These are phyloP conservation scores for Malacoraja senta DNA, from an alignment of 2,797 vertebrate species.

Conservation along the genomic window DNA sequence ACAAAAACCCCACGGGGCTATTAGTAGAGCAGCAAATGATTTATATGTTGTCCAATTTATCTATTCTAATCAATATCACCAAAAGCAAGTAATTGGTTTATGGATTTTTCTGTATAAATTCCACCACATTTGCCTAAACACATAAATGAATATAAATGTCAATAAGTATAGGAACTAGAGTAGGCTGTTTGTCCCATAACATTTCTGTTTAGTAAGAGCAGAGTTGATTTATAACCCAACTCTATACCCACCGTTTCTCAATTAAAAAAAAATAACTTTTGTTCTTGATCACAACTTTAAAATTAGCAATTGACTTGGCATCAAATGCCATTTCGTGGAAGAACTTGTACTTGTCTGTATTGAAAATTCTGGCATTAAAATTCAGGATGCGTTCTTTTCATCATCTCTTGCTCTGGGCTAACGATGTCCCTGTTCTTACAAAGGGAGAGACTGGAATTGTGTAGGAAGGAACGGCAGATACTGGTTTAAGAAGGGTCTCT, in stretches of 20 bases:
- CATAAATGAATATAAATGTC: background rate
- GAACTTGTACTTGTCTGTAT: too few relatives aligned
- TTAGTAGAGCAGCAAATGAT: background rate
- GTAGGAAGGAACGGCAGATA: too few relatives aligned
- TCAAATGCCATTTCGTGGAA: too few relatives aligned
- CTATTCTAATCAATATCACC: background rate
- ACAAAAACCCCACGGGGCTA: background rate
- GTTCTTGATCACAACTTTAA: too few relatives aligned
- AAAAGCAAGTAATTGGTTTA: background rate
- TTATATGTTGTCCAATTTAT: background rate
- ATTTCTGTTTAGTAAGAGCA: too few relatives aligned
- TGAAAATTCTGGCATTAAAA: background rate
- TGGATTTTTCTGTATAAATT: background rate
- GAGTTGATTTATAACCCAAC: too few relatives aligned
- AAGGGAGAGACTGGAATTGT: background rate
- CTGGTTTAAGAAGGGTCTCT: too few relatives aligned
- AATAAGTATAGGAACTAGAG: background rate
- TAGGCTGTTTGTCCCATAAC: too few relatives aligned
- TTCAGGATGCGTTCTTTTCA: background rate
- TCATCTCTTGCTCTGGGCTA: background rate
- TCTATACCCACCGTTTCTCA: too few relatives aligned
- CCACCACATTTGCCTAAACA: background rate
- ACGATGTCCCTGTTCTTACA: background rate
- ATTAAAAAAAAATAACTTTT: too few relatives aligned
- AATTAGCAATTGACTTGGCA: too few relatives aligned